Conservation (phyloP, 2,888 invertebrate genomes). For the Sinotaia quadrata region DNA sequence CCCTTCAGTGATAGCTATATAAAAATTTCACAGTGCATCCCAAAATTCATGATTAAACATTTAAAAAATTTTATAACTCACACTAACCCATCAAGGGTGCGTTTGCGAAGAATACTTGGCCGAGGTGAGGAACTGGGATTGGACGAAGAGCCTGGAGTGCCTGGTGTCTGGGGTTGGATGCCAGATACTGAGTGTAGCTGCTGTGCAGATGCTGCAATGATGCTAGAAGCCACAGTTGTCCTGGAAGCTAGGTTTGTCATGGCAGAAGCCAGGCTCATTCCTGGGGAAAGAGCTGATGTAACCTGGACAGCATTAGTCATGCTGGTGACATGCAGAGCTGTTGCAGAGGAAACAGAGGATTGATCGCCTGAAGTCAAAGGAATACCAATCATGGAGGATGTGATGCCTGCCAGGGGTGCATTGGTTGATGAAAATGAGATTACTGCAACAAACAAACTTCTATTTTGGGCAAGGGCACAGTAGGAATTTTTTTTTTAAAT, state of each 20-base stretch:
- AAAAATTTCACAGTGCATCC: neutral
- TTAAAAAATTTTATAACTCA: constrained; percentile 1
- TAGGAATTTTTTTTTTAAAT: no score
- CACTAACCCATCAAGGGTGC: constrained; percentile 84
- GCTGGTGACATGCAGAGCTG: constrained; percentile 8
- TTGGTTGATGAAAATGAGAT: constrained; percentile 4
- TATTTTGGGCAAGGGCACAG: no score
- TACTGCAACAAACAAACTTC: no score
- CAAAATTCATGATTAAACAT: neutral
- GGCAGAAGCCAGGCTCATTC: neutral
- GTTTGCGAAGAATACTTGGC: constrained; percentile 89
- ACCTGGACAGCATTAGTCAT: neutral
- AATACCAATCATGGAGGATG: constrained; percentile 1
- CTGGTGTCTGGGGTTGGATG: constrained; percentile 41
- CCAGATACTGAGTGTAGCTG: constrained; percentile 38
- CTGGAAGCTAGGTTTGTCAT: constrained; percentile 44
- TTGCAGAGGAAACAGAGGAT: constrained; percentile 2
- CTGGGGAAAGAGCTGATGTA: constrained; percentile 20
- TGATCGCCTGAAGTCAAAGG: neutral
- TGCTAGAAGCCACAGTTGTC: constrained; percentile 46
- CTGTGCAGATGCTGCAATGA: constrained; percentile 9
- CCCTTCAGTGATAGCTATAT: no score
- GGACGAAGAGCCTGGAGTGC: constrained; percentile 34
- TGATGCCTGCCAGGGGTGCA: constrained; percentile 1
- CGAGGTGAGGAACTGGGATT: constrained; percentile 79